A percentile compares a stretch with the other conserved stretches of the same genome.
Conservation (phyloP, 2,888 invertebrate species). For the Dione vanillae region DNA sequence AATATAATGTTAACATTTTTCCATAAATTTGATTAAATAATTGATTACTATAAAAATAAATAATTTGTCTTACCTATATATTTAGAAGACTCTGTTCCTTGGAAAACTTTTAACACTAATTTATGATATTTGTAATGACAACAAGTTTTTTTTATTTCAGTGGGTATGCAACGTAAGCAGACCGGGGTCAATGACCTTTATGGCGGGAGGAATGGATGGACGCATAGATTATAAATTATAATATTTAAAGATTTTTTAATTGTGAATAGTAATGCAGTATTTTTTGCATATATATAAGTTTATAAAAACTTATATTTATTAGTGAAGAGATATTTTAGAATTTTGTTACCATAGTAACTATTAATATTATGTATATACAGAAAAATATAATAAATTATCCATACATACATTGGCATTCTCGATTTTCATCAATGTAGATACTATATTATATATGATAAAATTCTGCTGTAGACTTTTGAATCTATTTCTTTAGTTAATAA, state of each 20-base stretch:
- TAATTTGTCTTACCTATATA: not conserved
- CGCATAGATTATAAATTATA: constrained; percentile 42
- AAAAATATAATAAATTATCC: constrained; percentile 18
- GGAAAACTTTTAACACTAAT: constrained; percentile 15
- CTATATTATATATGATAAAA: not conserved
- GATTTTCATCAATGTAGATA: constrained; percentile 4
- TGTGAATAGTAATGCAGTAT: not conserved
- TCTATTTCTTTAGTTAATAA: not conserved
- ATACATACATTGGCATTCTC: constrained; percentile 20
- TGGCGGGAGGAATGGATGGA: constrained; percentile 59
- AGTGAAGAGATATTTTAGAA: not conserved
- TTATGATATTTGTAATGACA: constrained; percentile 45
- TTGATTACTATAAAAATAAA: constrained; percentile 11
- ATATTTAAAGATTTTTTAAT: constrained; percentile 17
- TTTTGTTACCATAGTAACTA: constrained; percentile 19
- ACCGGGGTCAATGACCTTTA: constrained; percentile 63
- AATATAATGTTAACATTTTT: constrained; percentile 17
- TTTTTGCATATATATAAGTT: not conserved
- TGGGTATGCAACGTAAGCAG: constrained; percentile 61
- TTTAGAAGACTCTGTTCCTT: not conserved
- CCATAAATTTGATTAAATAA: constrained; percentile 16
- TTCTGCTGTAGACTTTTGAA: not conserved
- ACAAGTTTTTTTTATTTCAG: constrained; percentile 57
- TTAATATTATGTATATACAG: constrained; percentile 16
- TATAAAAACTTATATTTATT: not conserved